Evolutionary conservation across 2,888 invertebrate species (phyloP).

Genomic region (Drosophila mulleri): DNA sequence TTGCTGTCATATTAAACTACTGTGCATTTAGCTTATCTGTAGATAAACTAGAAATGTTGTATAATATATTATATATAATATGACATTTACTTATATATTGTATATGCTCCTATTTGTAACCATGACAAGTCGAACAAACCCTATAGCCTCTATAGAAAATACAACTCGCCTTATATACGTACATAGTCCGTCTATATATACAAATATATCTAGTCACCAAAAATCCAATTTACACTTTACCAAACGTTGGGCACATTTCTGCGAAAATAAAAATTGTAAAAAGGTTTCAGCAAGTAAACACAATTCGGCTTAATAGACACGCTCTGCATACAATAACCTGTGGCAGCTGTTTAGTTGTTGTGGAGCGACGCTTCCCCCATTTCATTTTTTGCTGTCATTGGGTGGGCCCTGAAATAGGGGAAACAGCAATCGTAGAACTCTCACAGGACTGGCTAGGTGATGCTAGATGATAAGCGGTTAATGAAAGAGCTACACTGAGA

Average conservation of each 20-base stretch:
- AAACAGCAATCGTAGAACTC: background rate
- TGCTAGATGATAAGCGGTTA: background rate
- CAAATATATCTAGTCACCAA: background rate
- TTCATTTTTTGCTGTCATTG: background rate
- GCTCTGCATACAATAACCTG: background rate
- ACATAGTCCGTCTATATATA: too few species aligned
- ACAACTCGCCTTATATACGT: too few species aligned
- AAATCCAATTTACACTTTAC: background rate
- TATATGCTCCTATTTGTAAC: too few species aligned
- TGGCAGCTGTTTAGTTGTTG: background rate
- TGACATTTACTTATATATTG: too few species aligned
- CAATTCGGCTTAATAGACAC: background rate
- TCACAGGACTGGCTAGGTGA: background rate
- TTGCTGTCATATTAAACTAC: too few species aligned
- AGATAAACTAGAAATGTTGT: too few species aligned
- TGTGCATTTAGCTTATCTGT: too few species aligned
- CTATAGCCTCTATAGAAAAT: too few species aligned
- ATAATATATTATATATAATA: too few species aligned
- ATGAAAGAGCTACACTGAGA: background rate
- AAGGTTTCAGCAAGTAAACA: background rate
- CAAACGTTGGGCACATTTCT: too few species aligned
- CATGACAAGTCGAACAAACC: too few species aligned
- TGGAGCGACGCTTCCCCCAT: background rate
- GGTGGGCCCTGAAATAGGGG: background rate
- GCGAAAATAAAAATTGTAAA: background rate